Conservation (phyloP, 1,140 invertebrate species). For the Cotesia vestalis region DNA sequence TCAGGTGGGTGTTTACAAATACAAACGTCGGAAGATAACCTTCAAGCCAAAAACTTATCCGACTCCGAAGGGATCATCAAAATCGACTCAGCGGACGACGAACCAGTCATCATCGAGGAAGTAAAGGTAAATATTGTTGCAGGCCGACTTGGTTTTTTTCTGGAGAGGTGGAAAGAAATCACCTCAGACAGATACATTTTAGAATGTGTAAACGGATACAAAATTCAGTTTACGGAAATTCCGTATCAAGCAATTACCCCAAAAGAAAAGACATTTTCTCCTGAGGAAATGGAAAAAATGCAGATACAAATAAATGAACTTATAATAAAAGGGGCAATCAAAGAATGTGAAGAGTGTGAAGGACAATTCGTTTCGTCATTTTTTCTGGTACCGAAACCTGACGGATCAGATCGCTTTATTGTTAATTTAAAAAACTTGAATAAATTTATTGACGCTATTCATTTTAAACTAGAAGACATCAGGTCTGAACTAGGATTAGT, state of each 20-base stretch:
- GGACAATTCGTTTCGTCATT: not conserved
- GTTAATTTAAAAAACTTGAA: not conserved
- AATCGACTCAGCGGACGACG: too few species aligned
- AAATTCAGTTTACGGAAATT: too few species aligned
- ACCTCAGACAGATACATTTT: not conserved
- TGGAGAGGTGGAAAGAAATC: too few species aligned
- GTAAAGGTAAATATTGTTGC: too few species aligned
- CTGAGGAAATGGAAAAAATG: not conserved
- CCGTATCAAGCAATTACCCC: not conserved
- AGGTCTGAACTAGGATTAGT: not conserved
- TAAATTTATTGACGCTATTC: not conserved
- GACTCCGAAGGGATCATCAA: not conserved
- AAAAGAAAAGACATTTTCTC: too few species aligned
- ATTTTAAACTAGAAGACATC: constrained; percentile 1
- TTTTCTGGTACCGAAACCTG: constrained; percentile 9
- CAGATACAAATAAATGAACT: not conserved
- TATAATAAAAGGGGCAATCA: not conserved
- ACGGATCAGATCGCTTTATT: not conserved
- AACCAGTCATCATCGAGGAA: too few species aligned
- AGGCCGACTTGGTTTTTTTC: too few species aligned
- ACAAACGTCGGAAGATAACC: not conserved
- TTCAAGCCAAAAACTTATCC: not conserved
- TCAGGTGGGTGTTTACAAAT: constrained; percentile 12
- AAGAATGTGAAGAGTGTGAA: not conserved
- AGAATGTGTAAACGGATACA: not conserved